Percentiles rank a stretch among this genome's conserved stretches.
These are phyloP conservation scores for Solenopsis fugax DNA, from an alignment of 1,140 invertebrate genomes.

Conservation along the genomic window DNA sequence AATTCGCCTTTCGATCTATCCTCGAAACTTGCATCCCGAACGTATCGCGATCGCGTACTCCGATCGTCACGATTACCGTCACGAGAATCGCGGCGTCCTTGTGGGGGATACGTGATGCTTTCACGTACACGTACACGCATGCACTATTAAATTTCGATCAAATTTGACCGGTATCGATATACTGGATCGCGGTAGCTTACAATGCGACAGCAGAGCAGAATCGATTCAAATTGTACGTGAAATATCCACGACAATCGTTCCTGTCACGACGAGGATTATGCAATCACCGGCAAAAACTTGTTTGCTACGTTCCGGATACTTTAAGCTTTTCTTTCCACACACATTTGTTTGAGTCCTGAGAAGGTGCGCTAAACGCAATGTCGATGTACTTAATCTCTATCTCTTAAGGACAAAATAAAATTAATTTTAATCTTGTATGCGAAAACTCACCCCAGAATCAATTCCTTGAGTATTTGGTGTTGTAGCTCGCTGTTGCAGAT, in stretches of 20 bases:
- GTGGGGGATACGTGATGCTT: not conserved
- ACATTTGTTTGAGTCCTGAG: not conserved
- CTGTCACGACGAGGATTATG: constrained; percentile 43
- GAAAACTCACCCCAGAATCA: constrained; percentile 84
- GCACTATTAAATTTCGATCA: constrained; percentile 50
- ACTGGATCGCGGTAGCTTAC: not conserved
- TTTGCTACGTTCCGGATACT: constrained; percentile 51
- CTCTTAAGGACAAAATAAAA: not conserved
- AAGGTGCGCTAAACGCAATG: not conserved
- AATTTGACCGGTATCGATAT: not conserved
- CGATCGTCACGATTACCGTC: not conserved
- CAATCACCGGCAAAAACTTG: constrained; percentile 57
- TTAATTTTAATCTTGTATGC: not conserved
- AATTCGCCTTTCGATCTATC: constrained; percentile 49
- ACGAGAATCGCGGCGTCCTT: not conserved
- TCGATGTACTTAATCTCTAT: not conserved
- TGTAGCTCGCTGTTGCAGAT: constrained; percentile 85
- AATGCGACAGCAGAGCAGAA: constrained; percentile 1
- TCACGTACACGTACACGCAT: constrained; percentile 4
- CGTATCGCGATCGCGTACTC: not conserved
- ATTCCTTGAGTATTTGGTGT: constrained; percentile 87
- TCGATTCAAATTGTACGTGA: not conserved
- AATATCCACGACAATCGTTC: constrained; percentile 19
- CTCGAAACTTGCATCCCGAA: not conserved
- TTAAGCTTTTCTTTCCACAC: constrained; percentile 23